These are phyloP conservation scores for Porites evermanni DNA, from an alignment of 92 coral and sea anemone genomes.

Conservation along the genomic window DNA sequence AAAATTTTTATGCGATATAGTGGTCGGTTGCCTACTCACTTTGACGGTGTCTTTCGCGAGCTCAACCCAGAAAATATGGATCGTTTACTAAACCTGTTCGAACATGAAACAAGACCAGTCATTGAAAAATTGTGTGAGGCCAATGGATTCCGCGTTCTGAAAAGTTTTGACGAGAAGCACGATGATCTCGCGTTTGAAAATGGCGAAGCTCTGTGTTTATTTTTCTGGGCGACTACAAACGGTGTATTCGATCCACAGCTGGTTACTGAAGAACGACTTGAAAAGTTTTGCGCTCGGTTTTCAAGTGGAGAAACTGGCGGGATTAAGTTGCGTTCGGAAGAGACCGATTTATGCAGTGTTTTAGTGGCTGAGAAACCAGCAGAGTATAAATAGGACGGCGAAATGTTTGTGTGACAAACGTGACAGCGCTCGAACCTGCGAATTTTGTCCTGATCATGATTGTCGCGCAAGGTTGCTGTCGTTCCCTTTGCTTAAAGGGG, in stretches of 20 bases:
- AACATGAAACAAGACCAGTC: not conserved
- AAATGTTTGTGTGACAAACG: no score
- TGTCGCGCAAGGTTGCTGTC: no score
- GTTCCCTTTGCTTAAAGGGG: no score
- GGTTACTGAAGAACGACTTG: not conserved
- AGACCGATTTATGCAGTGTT: not conserved
- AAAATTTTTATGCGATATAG: not conserved
- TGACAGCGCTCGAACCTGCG: no score
- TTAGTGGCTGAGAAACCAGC: not conserved
- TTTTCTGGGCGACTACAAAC: slow-evolving; percentile 19
- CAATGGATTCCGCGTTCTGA: not conserved
- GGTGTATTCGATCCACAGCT: slow-evolving; percentile 7
- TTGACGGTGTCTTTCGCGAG: not conserved
- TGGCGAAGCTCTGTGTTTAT: not conserved
- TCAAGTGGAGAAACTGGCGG: not conserved
- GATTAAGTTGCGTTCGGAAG: not conserved
- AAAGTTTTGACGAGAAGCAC: not conserved
- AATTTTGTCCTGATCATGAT: no score
- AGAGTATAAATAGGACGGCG: no score
- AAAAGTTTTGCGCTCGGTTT: slow-evolving; percentile 1
- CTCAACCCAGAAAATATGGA: slow-evolving; percentile 1
- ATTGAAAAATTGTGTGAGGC: not conserved
- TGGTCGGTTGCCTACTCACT: not conserved
- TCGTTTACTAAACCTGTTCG: not conserved
- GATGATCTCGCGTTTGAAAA: not conserved